phyloP scores from a whole-genome alignment of 2,113 vertebrate species.

The Platanista minor region DNA sequence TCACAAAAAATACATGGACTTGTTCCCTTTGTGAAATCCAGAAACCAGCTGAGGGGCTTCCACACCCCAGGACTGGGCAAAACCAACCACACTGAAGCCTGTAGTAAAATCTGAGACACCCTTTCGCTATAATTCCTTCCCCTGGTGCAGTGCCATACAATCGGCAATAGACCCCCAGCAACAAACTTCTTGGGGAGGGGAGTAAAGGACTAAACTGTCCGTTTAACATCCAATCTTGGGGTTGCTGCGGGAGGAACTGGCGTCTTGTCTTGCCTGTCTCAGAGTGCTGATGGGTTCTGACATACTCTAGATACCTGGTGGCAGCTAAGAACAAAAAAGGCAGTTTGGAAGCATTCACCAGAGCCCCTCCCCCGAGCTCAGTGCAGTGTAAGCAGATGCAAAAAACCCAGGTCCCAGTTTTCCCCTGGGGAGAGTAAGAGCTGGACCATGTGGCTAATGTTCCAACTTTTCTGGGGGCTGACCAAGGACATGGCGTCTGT shows the following conservation, averaged over 20 bases:
- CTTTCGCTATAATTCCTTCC: neutral
- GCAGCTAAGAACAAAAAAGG: neutral
- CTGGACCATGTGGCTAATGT: too few relatives aligned
- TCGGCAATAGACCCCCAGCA: neutral
- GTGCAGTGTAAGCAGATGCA: neutral
- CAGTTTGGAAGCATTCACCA: neutral
- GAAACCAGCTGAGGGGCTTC: neutral
- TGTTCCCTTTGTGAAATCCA: neutral
- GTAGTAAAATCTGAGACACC: neutral
- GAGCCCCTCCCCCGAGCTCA: neutral
- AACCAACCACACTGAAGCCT: neutral
- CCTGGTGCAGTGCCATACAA: neutral
- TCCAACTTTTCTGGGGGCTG: too few relatives aligned
- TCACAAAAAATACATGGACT: neutral
- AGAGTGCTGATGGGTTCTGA: neutral
- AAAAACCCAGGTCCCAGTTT: too few relatives aligned
- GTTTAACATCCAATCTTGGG: neutral
- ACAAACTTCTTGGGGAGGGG: neutral
- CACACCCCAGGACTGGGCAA: neutral
- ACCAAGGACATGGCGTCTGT: too few relatives aligned
- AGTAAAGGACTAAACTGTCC: neutral
- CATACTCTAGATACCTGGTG: neutral
- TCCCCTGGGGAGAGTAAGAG: too few relatives aligned
- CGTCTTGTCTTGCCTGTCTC: neutral
- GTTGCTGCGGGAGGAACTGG: neutral